Evolutionary conservation across 2,888 invertebrate genomes (phyloP), one percentile per base, ranked within the genome.

Genomic region (Dioctria linearis): DNA sequence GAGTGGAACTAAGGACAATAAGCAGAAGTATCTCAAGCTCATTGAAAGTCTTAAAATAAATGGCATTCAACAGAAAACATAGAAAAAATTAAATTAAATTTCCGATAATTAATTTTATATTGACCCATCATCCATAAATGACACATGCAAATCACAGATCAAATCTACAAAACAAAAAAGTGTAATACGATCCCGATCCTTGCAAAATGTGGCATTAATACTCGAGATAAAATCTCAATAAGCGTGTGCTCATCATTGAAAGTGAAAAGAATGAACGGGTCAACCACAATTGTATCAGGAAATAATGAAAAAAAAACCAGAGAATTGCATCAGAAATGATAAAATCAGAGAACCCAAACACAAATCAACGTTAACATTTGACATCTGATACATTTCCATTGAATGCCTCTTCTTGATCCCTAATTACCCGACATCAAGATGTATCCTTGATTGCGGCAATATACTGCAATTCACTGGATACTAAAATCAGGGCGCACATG

Each of bases 361-460:
- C 63, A 63, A 76, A 76, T 76, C 49, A 63, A 9, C 39, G 76
- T 63, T 75, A 75, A 75, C 73, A 76, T 76, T 76, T 76, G 76
- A 76, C 76, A 76, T 76, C 49, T 76, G 76, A 76, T 76, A 76
- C 76, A 76, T 61, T 75, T 75, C 73, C 73, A 75, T 59, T 75
- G 57, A 57, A 42, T 42, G 59, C 37, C 43, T 11, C 11, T n/a
- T 46, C 46, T 25, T 54, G 54, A 51, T 75, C 73, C 73, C 73
- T 75, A 75, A 75, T 75, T 75, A 75, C 59, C 59, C 73, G 25
- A 59, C 73, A 75, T 75, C 59, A 59, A 75, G 25, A 25, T 59
- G 11, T 39, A 59, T 75, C 59, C 73, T 42, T 3, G 59, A 54
- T 42, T 73, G 11, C 54, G 11, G 1, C 25, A 25, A 25, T 25